Conservation (phyloP, 2,888 invertebrate species). For the Malacosoma neustria region DNA sequence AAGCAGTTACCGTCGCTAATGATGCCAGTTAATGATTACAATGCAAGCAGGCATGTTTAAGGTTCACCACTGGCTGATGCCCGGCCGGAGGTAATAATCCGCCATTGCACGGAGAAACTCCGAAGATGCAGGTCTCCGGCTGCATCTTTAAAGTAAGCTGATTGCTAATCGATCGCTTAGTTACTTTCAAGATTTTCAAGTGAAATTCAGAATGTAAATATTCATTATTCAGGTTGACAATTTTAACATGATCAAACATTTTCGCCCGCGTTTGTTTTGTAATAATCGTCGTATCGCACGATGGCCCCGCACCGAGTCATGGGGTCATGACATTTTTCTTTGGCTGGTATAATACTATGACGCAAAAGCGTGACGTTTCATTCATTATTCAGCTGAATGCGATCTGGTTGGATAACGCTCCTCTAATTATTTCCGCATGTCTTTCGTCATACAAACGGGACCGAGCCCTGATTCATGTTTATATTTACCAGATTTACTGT, state of each 20-base stretch:
- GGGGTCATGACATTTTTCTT: conserved; percentile 37
- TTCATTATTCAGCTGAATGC: conserved; percentile 64
- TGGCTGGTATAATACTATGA: conserved; percentile 21
- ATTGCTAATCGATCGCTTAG: too few species aligned
- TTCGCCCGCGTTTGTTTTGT: not conserved
- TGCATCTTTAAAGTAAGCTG: too few species aligned
- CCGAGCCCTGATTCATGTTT: conserved; percentile 23
- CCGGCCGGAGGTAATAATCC: too few species aligned
- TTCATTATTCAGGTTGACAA: not conserved
- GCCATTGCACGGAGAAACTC: too few species aligned
- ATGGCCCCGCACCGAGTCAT: conserved; percentile 20
- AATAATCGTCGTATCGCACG: conserved; percentile 3
- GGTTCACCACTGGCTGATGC: too few species aligned
- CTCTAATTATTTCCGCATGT: conserved; percentile 66
- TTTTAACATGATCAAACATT: not conserved
- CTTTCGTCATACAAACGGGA: conserved; percentile 49
- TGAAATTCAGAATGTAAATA: too few species aligned
- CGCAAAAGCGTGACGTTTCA: conserved; percentile 47
- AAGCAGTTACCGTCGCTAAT: too few species aligned
- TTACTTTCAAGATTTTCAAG: too few species aligned
- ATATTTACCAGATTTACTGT: conserved; percentile 12
- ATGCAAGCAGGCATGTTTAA: too few species aligned
- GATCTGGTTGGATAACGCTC: conserved; percentile 56
- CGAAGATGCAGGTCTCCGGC: too few species aligned
- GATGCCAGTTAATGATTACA: too few species aligned